Base-by-base conservation (phyloP, 1,140 invertebrate species). In the Drosophila tani region DNA sequence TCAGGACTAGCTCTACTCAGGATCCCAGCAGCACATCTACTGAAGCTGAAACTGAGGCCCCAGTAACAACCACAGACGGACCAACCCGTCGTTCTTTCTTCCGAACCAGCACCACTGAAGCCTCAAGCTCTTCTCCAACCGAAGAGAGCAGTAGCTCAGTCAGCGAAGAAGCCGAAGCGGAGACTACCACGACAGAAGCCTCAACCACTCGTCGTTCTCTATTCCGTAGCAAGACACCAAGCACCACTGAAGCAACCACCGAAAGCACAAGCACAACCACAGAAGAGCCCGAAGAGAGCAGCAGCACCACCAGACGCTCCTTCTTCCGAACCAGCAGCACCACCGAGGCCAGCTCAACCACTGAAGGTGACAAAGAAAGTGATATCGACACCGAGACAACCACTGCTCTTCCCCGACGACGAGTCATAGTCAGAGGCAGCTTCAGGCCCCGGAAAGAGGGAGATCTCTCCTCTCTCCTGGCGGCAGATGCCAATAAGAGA, bases 401-500 rank as follows among this genome's bases (percentile, higher is more conserved):
- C 5, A 75, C 87, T 3, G 24, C 57, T 5, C 27, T 71, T 8
- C 59, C 77, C 0, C 65, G 51, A 17, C 69, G 73, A 11, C 79
- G 75, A 0, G 81, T 79, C 9, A 53, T 88, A 32, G 62, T 88
- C 5, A 40, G 90, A 6, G 88, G 82, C 1, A 91, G 45, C 2
- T 90, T 85, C 40, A 75, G 90, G 38, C 79, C 81, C 7, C 74
- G 53, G 6, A 75, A 88, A 17, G 74, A 91, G 47, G 88, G 68
- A 1, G 88, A 91, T 65, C 63, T 85, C 0, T 91, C 88, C 5
- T 91, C 88, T 1, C 67, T 91, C 14, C 46, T 91, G 5, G 75
- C 88, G 6, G 73, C 41, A 2, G 88, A 91, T 66, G 81, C 64
- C n/a, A 78, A 81, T 27, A 90, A 90, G 21, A 55, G 65, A 5